phyloP scores from a whole-genome alignment of 92 coral and sea anemone species.

The Palythoa grandis region DNA sequence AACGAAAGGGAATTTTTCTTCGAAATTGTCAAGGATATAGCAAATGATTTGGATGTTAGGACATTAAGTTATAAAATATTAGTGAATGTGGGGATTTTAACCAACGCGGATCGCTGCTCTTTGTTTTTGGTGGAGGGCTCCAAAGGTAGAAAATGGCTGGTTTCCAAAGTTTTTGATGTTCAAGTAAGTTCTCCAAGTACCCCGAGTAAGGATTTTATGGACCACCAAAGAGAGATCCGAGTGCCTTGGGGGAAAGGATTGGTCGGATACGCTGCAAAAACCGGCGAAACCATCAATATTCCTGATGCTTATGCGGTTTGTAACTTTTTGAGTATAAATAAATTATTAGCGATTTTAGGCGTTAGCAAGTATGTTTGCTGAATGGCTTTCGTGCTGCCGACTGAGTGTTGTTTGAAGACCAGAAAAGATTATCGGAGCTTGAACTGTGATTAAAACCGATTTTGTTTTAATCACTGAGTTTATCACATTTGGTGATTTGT shows the following conservation, averaged over 20 bases:
- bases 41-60: conserved; percentile 92
- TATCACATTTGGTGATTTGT: conserved; percentile 44
- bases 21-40: conserved; percentile 98
- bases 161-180: conserved; percentile 97
- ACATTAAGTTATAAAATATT: conserved; percentile 97
- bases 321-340: conserved; percentile 67
- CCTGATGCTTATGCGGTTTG: conserved; percentile 99
- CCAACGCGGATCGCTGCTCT: conserved; percentile 99
- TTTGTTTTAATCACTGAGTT: conserved; percentile 33
- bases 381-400: conserved; percentile 57
- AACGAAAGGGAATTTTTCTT: conserved; percentile 97
- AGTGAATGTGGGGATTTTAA: conserved; percentile 98
- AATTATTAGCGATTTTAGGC: conserved; percentile 88
- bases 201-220: conserved; percentile 79
- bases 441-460: conserved; percentile 35
- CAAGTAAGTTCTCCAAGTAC: conserved; percentile 83
- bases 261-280: conserved; percentile 98
- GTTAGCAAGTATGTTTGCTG: conserved; percentile 72
- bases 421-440: conserved; percentile 31
- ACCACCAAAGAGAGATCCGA: conserved; percentile 87
- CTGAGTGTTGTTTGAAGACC: conserved; percentile 55
- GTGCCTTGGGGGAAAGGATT: conserved; percentile 98
- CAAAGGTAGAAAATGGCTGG: conserved; percentile 92
- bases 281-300: conserved; percentile 98
- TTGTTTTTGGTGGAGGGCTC: conserved; percentile 97